phyloP scores from a whole-genome alignment of 2,113 vertebrate genomes.

The Mionectes macconnelli region DNA sequence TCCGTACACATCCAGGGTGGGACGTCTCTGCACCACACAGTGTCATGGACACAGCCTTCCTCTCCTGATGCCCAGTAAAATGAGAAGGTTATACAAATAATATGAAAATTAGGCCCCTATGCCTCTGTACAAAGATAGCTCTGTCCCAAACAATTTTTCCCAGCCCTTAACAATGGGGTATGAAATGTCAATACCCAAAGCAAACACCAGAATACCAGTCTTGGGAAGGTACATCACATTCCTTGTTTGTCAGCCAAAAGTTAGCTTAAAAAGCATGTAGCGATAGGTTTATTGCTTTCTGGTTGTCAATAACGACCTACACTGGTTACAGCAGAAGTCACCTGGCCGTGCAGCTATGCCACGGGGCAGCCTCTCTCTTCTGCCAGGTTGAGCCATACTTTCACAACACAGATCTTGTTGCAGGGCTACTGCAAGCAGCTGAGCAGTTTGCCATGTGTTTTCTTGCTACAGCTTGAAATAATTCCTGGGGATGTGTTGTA shows the following conservation, averaged over 20 bases:
- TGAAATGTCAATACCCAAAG: not conserved
- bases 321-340: not conserved
- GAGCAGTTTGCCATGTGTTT: not conserved
- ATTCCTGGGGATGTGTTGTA: not conserved
- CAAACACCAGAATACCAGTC: not conserved
- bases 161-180: not conserved
- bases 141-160: not conserved
- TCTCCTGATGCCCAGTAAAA: not conserved
- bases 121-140: not conserved
- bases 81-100: not conserved
- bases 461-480: constrained; percentile 18
- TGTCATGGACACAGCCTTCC: rapidly evolving
- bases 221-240: not conserved
- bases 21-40: not conserved
- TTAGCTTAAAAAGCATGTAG: not conserved
- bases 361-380: not conserved
- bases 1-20: rapidly evolving
- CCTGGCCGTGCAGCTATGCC: not conserved
- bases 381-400: not conserved
- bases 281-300: not conserved
- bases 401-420: not conserved
- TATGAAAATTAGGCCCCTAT: not conserved
- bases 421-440: not conserved
- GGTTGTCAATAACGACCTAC: not conserved
- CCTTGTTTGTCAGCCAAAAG: not conserved